Conservation (phyloP, 1,140 invertebrate genomes). For the Drosophila seguyi region DNA sequence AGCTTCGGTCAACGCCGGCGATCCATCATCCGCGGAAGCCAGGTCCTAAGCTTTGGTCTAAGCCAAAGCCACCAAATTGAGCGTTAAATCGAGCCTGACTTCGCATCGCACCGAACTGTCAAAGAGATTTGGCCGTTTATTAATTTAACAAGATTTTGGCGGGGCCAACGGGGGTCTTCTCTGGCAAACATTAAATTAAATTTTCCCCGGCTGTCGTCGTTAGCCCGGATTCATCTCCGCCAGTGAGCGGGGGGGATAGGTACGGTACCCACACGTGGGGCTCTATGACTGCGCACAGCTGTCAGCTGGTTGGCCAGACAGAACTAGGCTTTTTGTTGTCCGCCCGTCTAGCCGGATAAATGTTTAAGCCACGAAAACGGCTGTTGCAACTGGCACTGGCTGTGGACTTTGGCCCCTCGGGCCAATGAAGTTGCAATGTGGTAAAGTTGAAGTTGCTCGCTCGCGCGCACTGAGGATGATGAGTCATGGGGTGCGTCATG, state of each 20-base stretch:
- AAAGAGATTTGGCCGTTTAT: conserved; percentile 69
- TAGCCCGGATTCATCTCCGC: conserved; percentile 23
- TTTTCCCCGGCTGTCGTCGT: conserved; percentile 50
- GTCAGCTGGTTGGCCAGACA: conserved; percentile 75
- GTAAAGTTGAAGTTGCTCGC: conserved; percentile 41
- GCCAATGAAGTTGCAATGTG: conserved; percentile 61
- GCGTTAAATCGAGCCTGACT: conserved; percentile 72
- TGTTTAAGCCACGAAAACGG: conserved; percentile 54
- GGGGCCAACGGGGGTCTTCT: conserved; percentile 2
- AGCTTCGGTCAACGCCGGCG: conserved; percentile 39
- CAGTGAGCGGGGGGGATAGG: background rate
- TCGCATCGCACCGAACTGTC: conserved; percentile 44
- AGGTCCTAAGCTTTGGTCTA: conserved; percentile 10
- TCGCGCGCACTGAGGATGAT: conserved; percentile 35
- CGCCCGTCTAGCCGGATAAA: conserved; percentile 68
- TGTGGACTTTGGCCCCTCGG: conserved; percentile 73
- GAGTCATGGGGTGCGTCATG: conserved; percentile 52
- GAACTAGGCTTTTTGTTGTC: conserved; percentile 67
- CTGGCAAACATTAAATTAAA: conserved; percentile 69
- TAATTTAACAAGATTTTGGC: conserved; percentile 74
- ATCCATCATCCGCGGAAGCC: conserved; percentile 54
- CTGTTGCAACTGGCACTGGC: conserved; percentile 69
- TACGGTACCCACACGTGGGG: conserved; percentile 7
- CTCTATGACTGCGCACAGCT: conserved; percentile 57
- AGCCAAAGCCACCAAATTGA: conserved; percentile 58